Evolutionary conservation across 92 coral and sea anemone genomes (phyloP).

Genomic region (Muricea muricata): DNA sequence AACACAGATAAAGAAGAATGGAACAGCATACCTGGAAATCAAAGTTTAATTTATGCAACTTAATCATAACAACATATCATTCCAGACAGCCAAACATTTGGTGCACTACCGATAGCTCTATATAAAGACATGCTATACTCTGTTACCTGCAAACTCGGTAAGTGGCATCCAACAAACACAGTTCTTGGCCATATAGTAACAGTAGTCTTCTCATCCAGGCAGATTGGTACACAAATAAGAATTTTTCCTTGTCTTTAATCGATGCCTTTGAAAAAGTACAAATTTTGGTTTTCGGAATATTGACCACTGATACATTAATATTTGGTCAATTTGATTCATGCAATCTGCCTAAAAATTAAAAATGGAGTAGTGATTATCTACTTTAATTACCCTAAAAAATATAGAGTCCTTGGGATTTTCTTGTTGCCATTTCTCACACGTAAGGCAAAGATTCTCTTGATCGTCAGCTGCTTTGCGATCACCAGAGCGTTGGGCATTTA

Average conservation of each 20-base stretch:
- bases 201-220: background rate
- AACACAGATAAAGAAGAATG: slow-evolving; percentile 6
- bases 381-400: slow-evolving; percentile 45
- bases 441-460: slow-evolving; percentile 67
- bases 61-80: background rate
- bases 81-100: background rate
- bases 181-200: background rate
- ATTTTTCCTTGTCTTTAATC: background rate
- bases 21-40: slow-evolving; percentile 8
- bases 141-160: slow-evolving; percentile 14
- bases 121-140: background rate
- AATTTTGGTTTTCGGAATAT: background rate
- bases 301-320: background rate
- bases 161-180: slow-evolving; percentile 14
- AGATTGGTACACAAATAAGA: slow-evolving; percentile 5
- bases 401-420: slow-evolving; percentile 61
- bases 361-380: background rate
- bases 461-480: slow-evolving; percentile 56
- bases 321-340: background rate
- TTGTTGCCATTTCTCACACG: slow-evolving; percentile 65
- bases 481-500: slow-evolving; percentile 64
- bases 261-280: background rate
- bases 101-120: background rate
- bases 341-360: background rate
- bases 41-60: background rate